Base-by-base conservation (phyloP, 2,113 vertebrate genomes). In the Lipophrys pholis region DNA sequence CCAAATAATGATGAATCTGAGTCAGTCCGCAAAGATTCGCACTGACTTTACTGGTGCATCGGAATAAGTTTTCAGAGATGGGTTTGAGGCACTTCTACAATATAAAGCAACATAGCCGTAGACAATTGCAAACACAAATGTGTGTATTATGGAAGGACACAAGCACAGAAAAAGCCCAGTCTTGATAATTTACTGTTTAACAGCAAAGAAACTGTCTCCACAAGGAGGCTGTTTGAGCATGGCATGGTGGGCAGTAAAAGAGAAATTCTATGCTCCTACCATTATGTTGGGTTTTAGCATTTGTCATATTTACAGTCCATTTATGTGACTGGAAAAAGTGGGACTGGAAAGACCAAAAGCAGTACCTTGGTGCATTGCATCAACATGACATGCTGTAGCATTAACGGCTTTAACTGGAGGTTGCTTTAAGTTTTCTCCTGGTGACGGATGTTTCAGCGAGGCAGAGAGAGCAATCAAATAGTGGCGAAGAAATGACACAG, bases 21-120 rank as follows among this genome's bases (percentile, higher is more conserved):
- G 60, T 30, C 54, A 58, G 14, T 41, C 53, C 43, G 57, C 39
- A 3, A 51, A 51, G 48, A 53, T 35, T 14, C 16, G n/a, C 59
- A 50, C 61, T 21, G 45, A 30, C 7, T 6, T 0, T 3, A 36
- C 16, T 16, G 38, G 7, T 11, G 17, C 59, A 16, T 61, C 16
- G 53, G 21, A 30, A 30, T 30, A 30, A 30, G 56, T 83, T 72
- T 48, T 16, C n/a, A 14, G 21, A 61, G 42, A 85, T 50, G 57
- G 43, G 55, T 63, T 43, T 63, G 11, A 67, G 14, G 36, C 1
- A 3, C 11, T n/a, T 7, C 8, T 30, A 36, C 66, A 62, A 39
- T 43, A 8, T n/a, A 48, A 53, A 50, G 14, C 11, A 14, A 11
- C 58, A 36, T 1, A 54, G 12, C 36, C 49, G 8, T 11, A 30